These are phyloP conservation scores for Drosophila kanekoi DNA, from an alignment of 2,888 invertebrate species.

Conservation along the genomic window DNA sequence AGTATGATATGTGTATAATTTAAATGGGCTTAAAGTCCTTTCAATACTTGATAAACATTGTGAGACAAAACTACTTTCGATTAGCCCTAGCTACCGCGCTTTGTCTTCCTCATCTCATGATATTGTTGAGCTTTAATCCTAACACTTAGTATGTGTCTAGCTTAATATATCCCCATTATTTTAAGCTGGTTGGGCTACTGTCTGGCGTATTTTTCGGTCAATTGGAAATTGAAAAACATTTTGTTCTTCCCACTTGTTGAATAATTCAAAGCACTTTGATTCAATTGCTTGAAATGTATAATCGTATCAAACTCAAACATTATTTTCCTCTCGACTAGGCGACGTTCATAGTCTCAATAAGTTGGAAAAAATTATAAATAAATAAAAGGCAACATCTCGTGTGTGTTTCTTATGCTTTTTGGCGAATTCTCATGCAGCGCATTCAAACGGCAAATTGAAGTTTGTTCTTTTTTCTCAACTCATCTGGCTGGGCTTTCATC, in stretches of 20 bases:
- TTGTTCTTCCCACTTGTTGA: slow-evolving; percentile 4
- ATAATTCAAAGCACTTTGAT: background rate
- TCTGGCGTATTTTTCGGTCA: too few species aligned
- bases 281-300: slow-evolving; percentile 2
- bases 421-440: slow-evolving; percentile 38
- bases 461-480: slow-evolving; percentile 8
- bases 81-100: too few species aligned
- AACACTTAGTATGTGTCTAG: too few species aligned
- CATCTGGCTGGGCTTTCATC: slow-evolving; percentile 13
- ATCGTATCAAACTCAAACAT: slow-evolving; percentile 2
- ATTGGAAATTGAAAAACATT: too few species aligned
- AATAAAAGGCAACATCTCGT: slow-evolving; percentile 16
- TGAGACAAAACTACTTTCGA: too few species aligned
- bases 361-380: slow-evolving; percentile 19
- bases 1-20: too few species aligned
- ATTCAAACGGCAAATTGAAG: slow-evolving; percentile 57
- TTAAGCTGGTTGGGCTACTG: too few species aligned
- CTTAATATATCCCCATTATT: too few species aligned
- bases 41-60: too few species aligned
- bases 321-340: slow-evolving; percentile 31
- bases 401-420: slow-evolving; percentile 2
- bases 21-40: too few species aligned
- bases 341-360: slow-evolving; percentile 13
- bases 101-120: too few species aligned
- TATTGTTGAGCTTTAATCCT: too few species aligned